A percentile compares a stretch with the other conserved stretches of the same genome.
Evolutionary conservation across 2,888 invertebrate species (phyloP).

Genomic region (Melanotus villosus): DNA sequence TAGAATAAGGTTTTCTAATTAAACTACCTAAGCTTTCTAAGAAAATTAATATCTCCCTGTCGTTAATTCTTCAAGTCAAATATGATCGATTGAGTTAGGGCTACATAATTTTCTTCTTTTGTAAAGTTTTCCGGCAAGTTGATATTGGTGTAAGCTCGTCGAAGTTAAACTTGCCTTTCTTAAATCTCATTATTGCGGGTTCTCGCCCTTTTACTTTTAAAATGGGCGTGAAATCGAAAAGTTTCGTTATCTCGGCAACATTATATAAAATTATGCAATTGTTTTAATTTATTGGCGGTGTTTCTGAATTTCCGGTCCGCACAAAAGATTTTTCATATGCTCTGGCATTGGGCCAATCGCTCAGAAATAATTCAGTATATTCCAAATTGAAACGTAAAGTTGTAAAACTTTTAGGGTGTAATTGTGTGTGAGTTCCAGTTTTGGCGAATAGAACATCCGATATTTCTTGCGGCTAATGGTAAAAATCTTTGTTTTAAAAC

Average conservation of each 20-base stretch:
- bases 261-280: slow-evolving; percentile 20
- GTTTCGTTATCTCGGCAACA: not conserved
- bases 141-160: no score
- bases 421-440: slow-evolving; percentile 41
- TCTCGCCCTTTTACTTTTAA: not conserved
- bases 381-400: slow-evolving; percentile 41
- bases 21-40: not conserved
- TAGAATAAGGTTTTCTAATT: no score
- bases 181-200: not conserved
- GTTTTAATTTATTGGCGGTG: slow-evolving; percentile 1
- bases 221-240: not conserved
- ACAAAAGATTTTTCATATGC: slow-evolving; percentile 13
- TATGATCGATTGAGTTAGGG: no score
- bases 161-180: not conserved
- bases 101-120: no score
- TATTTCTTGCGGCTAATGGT: slow-evolving; percentile 36
- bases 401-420: slow-evolving; percentile 37
- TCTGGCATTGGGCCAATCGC: slow-evolving; percentile 29
- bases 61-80: no score
- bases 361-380: slow-evolving; percentile 31
- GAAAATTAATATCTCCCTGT: not conserved
- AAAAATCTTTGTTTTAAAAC: slow-evolving; percentile 31
- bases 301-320: slow-evolving; percentile 2
- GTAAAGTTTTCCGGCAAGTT: no score
- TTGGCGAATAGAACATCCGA: slow-evolving; percentile 22